Percentiles rank a stretch among this genome's conserved stretches.
phyloP scores from a whole-genome alignment of 2,113 vertebrate species.

The Bagarius yarrelli region DNA sequence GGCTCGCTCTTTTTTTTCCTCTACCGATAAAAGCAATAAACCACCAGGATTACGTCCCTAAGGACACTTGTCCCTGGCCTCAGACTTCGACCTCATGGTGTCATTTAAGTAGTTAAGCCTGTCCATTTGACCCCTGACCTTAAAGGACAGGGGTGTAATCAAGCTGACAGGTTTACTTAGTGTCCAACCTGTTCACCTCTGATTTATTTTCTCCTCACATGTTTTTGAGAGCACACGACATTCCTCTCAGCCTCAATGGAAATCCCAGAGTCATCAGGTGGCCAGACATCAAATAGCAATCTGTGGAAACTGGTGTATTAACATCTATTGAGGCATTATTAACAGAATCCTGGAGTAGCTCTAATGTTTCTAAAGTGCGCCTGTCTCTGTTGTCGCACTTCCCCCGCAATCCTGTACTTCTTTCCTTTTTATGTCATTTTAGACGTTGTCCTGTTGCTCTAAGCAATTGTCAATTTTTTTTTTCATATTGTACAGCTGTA shows the following conservation, averaged over 20 bases:
- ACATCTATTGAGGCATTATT: neutral
- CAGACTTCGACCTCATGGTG: slow-evolving; percentile 33
- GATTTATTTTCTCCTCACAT: neutral
- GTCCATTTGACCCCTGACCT: slow-evolving; percentile 28
- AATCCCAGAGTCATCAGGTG: slow-evolving; percentile 17
- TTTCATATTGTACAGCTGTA: neutral
- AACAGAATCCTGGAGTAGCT: no score
- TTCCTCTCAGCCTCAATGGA: neutral
- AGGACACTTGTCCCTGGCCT: slow-evolving; percentile 12
- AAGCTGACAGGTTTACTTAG: slow-evolving; percentile 33
- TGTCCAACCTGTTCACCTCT: neutral
- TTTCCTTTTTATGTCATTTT: neutral
- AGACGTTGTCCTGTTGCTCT: neutral
- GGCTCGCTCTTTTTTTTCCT: neutral
- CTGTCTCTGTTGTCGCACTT: neutral
- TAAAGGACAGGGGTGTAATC: slow-evolving; percentile 22
- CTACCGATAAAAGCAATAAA: slow-evolving; percentile 1
- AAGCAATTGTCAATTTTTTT: neutral
- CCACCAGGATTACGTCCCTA: slow-evolving; percentile 2
- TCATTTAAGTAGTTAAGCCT: slow-evolving; percentile 30
- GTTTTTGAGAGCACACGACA: neutral
- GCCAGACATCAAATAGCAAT: neutral
- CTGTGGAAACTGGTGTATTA: neutral
- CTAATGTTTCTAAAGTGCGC: neutral
- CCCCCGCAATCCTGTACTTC: neutral